Evolutionary conservation across 2,888 invertebrate species (phyloP).

Genomic region (Trachelus iudaicus): DNA sequence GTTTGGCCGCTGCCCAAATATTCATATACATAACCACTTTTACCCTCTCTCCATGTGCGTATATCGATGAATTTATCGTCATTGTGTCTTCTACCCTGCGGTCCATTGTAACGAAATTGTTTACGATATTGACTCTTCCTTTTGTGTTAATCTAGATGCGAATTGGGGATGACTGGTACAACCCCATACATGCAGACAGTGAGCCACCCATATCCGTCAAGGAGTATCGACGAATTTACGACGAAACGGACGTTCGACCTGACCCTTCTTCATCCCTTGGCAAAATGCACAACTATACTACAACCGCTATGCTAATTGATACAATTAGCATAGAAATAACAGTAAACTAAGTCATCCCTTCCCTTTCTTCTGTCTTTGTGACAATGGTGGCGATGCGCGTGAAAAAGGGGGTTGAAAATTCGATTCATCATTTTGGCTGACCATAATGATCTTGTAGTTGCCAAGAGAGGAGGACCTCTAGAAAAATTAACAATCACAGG

Average conservation of each 20-base stretch:
- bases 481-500: neutral
- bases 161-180: neutral
- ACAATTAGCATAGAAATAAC: conserved; percentile 58
- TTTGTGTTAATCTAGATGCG: conserved; percentile 52
- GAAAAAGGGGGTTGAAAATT: neutral
- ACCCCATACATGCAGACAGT: neutral
- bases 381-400: neutral
- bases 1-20: conserved; percentile 21
- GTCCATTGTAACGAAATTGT: conserved; percentile 40
- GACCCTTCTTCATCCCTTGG: conserved; percentile 30
- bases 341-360: neutral
- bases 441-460: conserved; percentile 3
- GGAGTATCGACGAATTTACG: conserved; percentile 62
- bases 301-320: conserved; percentile 60
- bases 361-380: neutral
- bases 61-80: conserved; percentile 54
- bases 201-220: neutral
- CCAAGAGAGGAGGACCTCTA: neutral
- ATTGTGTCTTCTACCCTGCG: conserved; percentile 8
- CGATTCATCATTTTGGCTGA: conserved; percentile 6
- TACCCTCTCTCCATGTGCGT: conserved; percentile 27
- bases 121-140: conserved; percentile 63
- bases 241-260: conserved; percentile 55
- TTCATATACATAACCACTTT: neutral
- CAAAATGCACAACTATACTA: conserved; percentile 36